Evolutionary conservation across 2,797 vertebrate species (phyloP).

Genomic region (Lacerta agilis): DNA sequence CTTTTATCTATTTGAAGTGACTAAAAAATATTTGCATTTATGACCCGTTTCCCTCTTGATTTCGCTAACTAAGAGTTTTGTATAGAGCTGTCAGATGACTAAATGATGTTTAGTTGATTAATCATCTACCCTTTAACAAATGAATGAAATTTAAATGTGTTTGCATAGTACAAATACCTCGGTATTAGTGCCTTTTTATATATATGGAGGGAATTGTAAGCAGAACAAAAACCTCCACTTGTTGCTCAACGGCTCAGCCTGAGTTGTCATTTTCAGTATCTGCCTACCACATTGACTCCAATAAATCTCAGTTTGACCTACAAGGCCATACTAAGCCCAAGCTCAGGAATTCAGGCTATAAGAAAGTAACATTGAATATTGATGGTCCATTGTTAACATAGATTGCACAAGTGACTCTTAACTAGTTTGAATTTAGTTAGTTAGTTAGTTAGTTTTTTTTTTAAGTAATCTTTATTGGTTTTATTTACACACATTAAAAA

Average conservation of each 20-base stretch:
- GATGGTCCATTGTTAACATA: no score
- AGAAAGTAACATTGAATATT: no score
- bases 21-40: background rate
- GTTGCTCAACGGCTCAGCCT: background rate
- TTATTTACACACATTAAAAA: no score
- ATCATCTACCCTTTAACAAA: background rate
- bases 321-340: no score
- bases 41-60: background rate
- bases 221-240: background rate
- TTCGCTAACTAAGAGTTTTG: background rate
- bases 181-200: background rate
- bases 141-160: background rate
- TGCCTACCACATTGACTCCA: no score
- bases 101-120: constrained; percentile 10
- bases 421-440: no score
- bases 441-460: no score
- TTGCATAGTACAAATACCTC: constrained; percentile 2
- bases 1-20: constrained; percentile 10
- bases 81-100: background rate
- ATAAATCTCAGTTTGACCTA: no score
- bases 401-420: no score
- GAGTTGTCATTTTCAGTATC: no score
- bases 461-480: no score
- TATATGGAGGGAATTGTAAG: background rate
- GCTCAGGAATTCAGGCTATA: no score